Percentiles rank a stretch among this genome's conserved stretches.
Evolutionary conservation across 2,797 vertebrate genomes (phyloP).

Genomic region (Pristis pectinata): DNA sequence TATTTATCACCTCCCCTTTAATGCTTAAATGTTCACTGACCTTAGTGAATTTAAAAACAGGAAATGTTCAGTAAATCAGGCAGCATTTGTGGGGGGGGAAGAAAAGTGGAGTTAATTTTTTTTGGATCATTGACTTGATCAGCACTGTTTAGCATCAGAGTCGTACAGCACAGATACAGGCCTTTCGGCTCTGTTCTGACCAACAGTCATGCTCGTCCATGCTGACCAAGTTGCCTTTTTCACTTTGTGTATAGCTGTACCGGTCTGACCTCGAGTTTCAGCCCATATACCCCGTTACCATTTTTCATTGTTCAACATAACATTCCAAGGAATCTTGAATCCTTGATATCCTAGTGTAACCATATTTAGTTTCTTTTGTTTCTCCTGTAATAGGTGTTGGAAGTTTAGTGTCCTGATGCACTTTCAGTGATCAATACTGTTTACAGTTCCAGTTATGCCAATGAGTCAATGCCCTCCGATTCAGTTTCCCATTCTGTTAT

Average conservation of each 20-base stretch:
- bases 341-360: neutral
- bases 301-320: neutral
- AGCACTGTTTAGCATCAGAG: too few species aligned
- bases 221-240: too few species aligned
- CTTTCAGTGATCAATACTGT: neutral
- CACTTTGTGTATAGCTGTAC: too few species aligned
- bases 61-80: too few species aligned
- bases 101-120: too few species aligned
- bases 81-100: too few species aligned
- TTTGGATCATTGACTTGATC: too few species aligned
- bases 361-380: neutral
- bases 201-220: too few species aligned
- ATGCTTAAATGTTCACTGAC: too few species aligned
- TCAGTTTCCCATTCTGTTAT: neutral
- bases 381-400: neutral
- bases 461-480: neutral
- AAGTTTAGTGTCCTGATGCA: neutral
- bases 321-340: neutral
- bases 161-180: too few species aligned
- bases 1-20: neutral
- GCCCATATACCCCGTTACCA: neutral
- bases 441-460: neutral
- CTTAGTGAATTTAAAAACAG: too few species aligned
- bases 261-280: neutral
- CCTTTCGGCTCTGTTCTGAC: too few species aligned